Percentiles rank a stretch among this genome's conserved stretches.
These are phyloP conservation scores for Taenioides sp. DNA, from an alignment of 2,797 vertebrate genomes.

Conservation along the genomic window DNA sequence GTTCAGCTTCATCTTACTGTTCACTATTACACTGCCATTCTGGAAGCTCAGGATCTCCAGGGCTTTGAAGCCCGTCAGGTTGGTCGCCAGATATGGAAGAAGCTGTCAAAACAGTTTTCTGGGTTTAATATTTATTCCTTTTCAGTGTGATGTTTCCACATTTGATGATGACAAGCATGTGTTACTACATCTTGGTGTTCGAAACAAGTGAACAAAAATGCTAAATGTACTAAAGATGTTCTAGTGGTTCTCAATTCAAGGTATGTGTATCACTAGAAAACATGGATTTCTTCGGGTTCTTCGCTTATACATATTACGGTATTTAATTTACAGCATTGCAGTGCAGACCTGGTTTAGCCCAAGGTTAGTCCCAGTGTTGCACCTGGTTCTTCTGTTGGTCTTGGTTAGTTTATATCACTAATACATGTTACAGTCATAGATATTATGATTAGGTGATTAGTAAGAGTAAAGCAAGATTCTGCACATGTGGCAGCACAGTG, in stretches of 20 bases:
- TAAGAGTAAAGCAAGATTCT: not conserved
- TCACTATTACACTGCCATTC: slow-evolving; percentile 92
- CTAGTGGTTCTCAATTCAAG: too few relatives aligned
- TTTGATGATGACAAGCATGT: not conserved
- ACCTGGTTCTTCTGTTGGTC: not conserved
- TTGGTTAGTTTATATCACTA: not conserved
- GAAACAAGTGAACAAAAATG: not conserved
- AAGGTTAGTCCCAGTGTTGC: not conserved
- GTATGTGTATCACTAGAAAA: too few relatives aligned
- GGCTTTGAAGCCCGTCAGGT: slow-evolving; percentile 92
- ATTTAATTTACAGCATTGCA: too few relatives aligned
- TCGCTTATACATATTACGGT: too few relatives aligned
- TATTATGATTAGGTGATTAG: not conserved
- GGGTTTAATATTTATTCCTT: not conserved
- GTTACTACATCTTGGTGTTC: not conserved
- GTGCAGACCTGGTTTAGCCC: not conserved
- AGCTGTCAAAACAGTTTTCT: slow-evolving; percentile 76
- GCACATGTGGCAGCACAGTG: not conserved
- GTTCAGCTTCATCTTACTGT: slow-evolving; percentile 90
- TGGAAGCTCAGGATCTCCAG: slow-evolving; percentile 94
- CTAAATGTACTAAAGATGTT: too few relatives aligned
- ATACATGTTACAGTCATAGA: not conserved
- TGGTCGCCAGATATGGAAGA: slow-evolving; percentile 89
- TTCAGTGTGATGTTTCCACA: not conserved
- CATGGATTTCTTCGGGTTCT: too few relatives aligned